Evolutionary conservation across 2,797 vertebrate species (phyloP).

Genomic region (Eleutherodactylus coqui): DNA sequence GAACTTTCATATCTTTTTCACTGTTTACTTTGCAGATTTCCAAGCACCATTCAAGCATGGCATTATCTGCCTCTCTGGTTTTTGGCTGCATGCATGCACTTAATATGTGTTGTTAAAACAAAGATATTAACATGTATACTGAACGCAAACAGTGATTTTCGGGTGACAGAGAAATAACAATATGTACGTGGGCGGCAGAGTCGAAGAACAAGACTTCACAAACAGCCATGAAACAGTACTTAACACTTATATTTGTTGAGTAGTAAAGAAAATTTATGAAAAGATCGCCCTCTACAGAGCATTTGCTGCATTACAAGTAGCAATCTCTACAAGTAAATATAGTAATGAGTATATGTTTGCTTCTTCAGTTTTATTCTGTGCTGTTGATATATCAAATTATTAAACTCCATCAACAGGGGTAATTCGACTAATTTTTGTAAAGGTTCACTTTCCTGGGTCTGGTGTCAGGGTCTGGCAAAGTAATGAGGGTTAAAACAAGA

Average conservation of each 20-base stretch:
- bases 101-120: constrained; percentile 48
- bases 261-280: constrained; percentile 67
- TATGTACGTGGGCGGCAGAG: constrained; percentile 17
- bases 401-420: not conserved
- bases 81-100: constrained; percentile 33
- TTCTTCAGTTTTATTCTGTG: not conserved
- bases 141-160: constrained; percentile 47
- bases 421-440: no score
- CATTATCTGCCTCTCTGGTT: constrained; percentile 13
- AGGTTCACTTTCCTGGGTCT: no score
- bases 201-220: constrained; percentile 36
- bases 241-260: constrained; percentile 33
- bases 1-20: constrained; percentile 19
- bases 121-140: constrained; percentile 34
- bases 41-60: constrained; percentile 28
- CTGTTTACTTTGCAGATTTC: constrained; percentile 23
- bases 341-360: not conserved
- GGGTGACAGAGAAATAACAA: constrained; percentile 43
- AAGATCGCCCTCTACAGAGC: constrained; percentile 73
- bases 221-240: constrained; percentile 20
- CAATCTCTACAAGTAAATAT: not conserved
- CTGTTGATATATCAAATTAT: not conserved
- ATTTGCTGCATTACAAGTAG: constrained; percentile 14
- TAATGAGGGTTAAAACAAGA: no score
- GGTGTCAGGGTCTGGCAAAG: no score